phyloP scores from a whole-genome alignment of 92 coral and sea anemone genomes.

The Paramuricea clavata region DNA sequence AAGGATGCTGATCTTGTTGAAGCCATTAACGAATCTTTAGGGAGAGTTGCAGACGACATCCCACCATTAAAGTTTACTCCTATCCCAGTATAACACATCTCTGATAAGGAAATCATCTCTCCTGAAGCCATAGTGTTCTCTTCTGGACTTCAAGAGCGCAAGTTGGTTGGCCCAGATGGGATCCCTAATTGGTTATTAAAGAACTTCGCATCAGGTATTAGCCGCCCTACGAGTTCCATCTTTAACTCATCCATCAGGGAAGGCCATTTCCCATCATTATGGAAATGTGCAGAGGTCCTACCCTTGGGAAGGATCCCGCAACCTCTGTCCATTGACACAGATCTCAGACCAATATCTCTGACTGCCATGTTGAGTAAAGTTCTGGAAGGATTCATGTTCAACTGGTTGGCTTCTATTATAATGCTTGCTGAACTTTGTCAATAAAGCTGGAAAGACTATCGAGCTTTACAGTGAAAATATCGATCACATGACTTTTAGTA shows the following conservation, averaged over 20 bases:
- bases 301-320: constrained; percentile 55
- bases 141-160: constrained; percentile 29
- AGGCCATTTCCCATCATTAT: constrained; percentile 40
- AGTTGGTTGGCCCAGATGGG: constrained; percentile 51
- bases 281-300: constrained; percentile 64
- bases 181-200: constrained; percentile 63
- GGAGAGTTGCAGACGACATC: too few relatives aligned
- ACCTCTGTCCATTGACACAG: constrained; percentile 51
- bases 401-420: constrained; percentile 39
- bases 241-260: constrained; percentile 52
- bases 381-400: constrained; percentile 61
- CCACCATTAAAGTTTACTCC: too few relatives aligned
- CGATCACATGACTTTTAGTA: too few relatives aligned
- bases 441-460: too few relatives aligned
- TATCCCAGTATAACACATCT: too few relatives aligned
- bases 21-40: too few relatives aligned
- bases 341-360: constrained; percentile 65
- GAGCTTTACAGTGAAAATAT: too few relatives aligned
- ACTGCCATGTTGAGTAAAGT: constrained; percentile 53
- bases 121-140: too few relatives aligned
- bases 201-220: constrained; percentile 34
- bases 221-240: constrained; percentile 38
- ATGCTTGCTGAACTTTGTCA: too few relatives aligned
- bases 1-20: too few relatives aligned
- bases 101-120: constrained; percentile 39